Percentiles rank a stretch among this genome's conserved stretches.
Evolutionary conservation across 2,113 vertebrate species (phyloP).

Genomic region (Petrocephalus zakoni): DNA sequence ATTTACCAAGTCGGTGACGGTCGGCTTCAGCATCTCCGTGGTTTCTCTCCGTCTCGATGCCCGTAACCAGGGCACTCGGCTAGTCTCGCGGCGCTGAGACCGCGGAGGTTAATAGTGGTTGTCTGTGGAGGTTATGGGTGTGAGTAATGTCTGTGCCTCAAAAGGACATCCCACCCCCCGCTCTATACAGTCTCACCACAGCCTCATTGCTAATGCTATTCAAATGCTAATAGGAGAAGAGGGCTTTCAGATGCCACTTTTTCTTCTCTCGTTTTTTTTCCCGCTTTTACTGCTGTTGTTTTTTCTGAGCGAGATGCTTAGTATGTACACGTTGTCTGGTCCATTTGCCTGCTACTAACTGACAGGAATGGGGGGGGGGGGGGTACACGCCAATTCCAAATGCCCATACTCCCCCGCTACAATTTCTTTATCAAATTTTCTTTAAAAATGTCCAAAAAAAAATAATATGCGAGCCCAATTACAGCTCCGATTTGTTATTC

Average conservation of each 20-base stretch:
- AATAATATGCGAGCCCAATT: background rate
- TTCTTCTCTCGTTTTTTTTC: background rate
- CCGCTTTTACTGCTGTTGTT: background rate
- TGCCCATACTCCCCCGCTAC: background rate
- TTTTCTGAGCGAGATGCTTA: constrained; percentile 1
- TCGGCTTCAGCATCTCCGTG: background rate
- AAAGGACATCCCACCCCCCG: background rate
- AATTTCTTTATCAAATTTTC: background rate
- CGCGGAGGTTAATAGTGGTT: background rate
- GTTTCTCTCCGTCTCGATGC: background rate
- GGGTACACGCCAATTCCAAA: background rate
- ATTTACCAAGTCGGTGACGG: background rate
- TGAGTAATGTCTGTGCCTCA: constrained; percentile 15
- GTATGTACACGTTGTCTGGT: background rate
- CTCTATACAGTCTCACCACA: background rate
- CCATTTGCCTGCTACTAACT: constrained; percentile 8
- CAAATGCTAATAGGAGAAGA: constrained; percentile 17
- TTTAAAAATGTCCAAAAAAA: background rate
- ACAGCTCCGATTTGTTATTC: background rate
- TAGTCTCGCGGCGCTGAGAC: background rate
- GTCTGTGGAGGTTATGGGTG: background rate
- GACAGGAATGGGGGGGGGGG: background rate
- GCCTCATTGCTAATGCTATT: constrained; percentile 21
- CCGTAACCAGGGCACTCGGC: background rate
- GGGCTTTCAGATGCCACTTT: constrained; percentile 18